Evolutionary conservation across 2,113 vertebrate genomes (phyloP), one percentile per base, ranked within the genome.

Genomic region (Rhinogobius similis): DNA sequence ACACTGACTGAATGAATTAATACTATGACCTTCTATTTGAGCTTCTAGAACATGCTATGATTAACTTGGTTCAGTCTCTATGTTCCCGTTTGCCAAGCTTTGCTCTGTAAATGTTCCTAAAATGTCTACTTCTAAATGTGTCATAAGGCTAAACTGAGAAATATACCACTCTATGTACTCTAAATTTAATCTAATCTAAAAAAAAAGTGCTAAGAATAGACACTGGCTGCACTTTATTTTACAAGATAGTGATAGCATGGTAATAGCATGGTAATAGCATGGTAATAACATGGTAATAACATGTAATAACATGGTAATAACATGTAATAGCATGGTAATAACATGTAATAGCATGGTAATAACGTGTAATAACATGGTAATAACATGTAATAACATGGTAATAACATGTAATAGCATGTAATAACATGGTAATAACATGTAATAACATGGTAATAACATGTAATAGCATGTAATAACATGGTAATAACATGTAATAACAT

Each of bases 111-210:
- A 72, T 79, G 46, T 73, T 75, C 83, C 67, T 43, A 79, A 87
- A 76, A 92, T 84, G 84, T 90, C 82, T 69, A 82, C 81, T 78
- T 90, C 88, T 91, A 93, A 89, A 27, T 26, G n/a, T n/a, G n/a
- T n/a, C n/a, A n/a, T n/a, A n/a, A n/a, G n/a, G n/a, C n/a, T n/a
- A n/a, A n/a, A n/a, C n/a, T n/a, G n/a, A n/a, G n/a, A n/a, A n/a
- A n/a, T n/a, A 16, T 10, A 59, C 56, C 67, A 72, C 69, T 67
- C 64, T 23, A 39, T 73, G 9, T 36, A 36, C 32, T 7, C 5
- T 36, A 36, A 36, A 36, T 5, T 5, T 3, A 36, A 36, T 36
- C 32, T 36, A 36, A 36, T 36, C 29, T 29, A 36, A 36, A 36
- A 36, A 36, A 36, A 36, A 36, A 36, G 2, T 3, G 2, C 10